Conservation (phyloP, 2,113 vertebrate species). For the Callipepla squamata region DNA sequence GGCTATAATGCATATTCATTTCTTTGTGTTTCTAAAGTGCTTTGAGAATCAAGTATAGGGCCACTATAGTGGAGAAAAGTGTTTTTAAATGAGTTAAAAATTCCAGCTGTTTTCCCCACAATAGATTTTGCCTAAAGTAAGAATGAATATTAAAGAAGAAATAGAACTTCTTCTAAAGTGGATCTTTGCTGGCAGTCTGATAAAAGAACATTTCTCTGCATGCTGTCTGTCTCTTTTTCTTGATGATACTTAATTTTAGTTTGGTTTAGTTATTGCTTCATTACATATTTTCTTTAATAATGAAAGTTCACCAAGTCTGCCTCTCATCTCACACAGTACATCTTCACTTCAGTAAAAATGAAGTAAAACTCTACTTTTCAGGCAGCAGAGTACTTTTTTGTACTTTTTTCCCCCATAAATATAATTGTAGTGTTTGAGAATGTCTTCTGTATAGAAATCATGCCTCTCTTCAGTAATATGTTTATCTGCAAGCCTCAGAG, state of each 20-base stretch:
- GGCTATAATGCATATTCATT: conserved; percentile 4
- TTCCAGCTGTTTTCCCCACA: conserved; percentile 23
- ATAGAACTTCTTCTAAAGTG: background rate
- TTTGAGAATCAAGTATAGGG: conserved; percentile 19
- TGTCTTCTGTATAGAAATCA: background rate
- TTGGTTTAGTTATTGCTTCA: background rate
- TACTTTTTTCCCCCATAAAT: background rate
- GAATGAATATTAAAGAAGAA: conserved; percentile 35
- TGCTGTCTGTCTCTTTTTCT: background rate
- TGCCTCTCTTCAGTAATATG: background rate
- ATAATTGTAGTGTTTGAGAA: background rate
- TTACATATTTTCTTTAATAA: background rate
- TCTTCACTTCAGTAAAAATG: background rate
- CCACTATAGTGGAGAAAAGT: background rate
- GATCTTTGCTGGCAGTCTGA: background rate
- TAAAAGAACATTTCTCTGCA: background rate
- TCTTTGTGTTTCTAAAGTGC: background rate
- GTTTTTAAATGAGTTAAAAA: conserved; percentile 43
- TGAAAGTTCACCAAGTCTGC: background rate
- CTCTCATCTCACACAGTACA: background rate
- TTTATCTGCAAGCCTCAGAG: background rate
- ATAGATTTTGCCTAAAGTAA: conserved; percentile 31
- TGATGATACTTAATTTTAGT: background rate
- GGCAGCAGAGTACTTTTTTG: background rate
- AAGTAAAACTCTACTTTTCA: background rate